Evolutionary conservation across 1,140 invertebrate genomes (phyloP).

Genomic region (Cherax destructor): DNA sequence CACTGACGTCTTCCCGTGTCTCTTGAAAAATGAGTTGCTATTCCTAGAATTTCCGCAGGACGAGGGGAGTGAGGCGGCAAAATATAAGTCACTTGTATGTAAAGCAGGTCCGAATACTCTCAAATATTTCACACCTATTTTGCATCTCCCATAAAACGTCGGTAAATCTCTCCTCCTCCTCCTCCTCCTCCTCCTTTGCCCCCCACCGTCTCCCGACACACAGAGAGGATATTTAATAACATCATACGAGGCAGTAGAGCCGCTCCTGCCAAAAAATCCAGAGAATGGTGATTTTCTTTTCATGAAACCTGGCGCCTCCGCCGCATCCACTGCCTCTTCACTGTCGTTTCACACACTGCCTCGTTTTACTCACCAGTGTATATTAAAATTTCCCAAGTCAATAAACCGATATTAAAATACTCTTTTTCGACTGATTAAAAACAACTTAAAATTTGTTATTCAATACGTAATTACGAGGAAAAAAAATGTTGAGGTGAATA

Average conservation of each 20-base stretch:
- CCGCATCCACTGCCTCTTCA: neutral
- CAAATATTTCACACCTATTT: conserved; percentile 66
- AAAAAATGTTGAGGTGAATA: too few species aligned
- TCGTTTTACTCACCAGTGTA: too few species aligned
- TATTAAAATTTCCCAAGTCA: too few species aligned
- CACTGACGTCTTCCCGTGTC: neutral
- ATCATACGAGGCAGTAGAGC: conserved; percentile 55
- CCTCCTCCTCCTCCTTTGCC: neutral
- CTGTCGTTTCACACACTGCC: too few species aligned
- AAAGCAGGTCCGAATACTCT: conserved; percentile 60
- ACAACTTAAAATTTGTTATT: too few species aligned
- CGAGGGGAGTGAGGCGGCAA: conserved; percentile 23
- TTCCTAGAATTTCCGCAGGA: conserved; percentile 24
- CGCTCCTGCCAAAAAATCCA: conserved; percentile 38
- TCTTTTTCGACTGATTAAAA: too few species aligned
- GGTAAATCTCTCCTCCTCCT: conserved; percentile 25
- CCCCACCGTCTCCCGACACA: conserved; percentile 9
- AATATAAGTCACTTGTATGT: conserved; percentile 56
- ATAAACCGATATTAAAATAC: too few species aligned
- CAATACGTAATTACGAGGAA: too few species aligned
- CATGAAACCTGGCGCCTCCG: conserved; percentile 28
- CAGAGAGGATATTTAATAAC: conserved; percentile 61
- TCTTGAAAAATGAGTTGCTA: neutral
- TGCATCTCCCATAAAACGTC: conserved; percentile 58
- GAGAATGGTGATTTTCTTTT: conserved; percentile 51